phyloP scores from a whole-genome alignment of 2,888 invertebrate genomes.

The Dasysyrphus tricinctus region DNA sequence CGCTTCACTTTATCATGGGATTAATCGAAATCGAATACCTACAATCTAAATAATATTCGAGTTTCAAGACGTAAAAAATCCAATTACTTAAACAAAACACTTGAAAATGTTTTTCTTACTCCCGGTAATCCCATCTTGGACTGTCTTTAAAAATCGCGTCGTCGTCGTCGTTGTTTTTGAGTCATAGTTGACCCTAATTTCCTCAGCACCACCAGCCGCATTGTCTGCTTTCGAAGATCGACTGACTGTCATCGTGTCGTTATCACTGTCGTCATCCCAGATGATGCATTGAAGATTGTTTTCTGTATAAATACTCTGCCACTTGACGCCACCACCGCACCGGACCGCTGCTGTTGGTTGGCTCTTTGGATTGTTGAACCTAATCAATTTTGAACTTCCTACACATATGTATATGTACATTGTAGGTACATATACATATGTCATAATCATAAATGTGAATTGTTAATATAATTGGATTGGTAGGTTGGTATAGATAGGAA shows the following conservation, averaged over 20 bases:
- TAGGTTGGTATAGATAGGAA: background rate
- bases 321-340: conserved; percentile 32
- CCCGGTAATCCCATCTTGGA: conserved; percentile 61
- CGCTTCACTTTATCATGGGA: conserved; percentile 26
- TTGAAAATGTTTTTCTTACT: conserved; percentile 71
- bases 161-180: conserved; percentile 15
- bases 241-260: conserved; percentile 39
- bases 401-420: no score
- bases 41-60: conserved; percentile 16
- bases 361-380: no score
- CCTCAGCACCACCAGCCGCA: conserved; percentile 37
- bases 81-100: conserved; percentile 74
- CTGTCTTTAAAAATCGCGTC: conserved; percentile 14
- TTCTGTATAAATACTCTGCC: conserved; percentile 60
- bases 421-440: no score
- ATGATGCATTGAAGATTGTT: conserved; percentile 68
- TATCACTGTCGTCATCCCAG: conserved; percentile 46
- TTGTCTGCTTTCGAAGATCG: conserved; percentile 59
- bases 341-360: background rate
- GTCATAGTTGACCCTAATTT: conserved; percentile 54
- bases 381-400: background rate
- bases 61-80: conserved; percentile 41
- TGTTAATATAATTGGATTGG: background rate
- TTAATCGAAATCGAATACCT: conserved; percentile 45
- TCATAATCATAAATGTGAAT: background rate